Evolutionary conservation across 2,888 invertebrate species (phyloP).

Genomic region (Ischnura elegans): DNA sequence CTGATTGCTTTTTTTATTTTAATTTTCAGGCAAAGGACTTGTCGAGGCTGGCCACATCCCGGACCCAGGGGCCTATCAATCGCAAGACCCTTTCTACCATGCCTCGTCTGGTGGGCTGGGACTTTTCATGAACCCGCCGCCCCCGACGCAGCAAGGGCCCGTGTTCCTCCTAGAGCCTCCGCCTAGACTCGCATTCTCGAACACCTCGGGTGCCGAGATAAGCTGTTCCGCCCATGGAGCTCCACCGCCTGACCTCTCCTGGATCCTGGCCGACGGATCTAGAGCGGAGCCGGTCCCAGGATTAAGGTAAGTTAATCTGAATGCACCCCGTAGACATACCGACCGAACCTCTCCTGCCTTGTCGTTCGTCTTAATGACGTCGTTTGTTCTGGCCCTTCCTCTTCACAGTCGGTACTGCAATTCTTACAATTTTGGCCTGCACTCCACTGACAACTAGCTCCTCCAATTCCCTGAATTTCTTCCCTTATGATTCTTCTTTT

Average conservation of each 20-base stretch:
- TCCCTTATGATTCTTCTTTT: too few relatives aligned
- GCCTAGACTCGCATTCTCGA: constrained; percentile 86
- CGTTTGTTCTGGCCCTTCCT: too few relatives aligned
- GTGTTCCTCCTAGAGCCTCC: constrained; percentile 90
- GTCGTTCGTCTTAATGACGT: too few relatives aligned
- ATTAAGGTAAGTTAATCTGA: constrained; percentile 81
- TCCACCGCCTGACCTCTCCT: constrained; percentile 86
- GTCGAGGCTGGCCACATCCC: neutral
- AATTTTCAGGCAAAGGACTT: neutral
- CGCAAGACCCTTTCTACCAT: constrained; percentile 55
- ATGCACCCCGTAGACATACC: too few relatives aligned
- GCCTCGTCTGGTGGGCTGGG: neutral
- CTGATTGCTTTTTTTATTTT: neutral
- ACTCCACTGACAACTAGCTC: too few relatives aligned
- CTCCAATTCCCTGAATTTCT: too few relatives aligned
- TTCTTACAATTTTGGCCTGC: too few relatives aligned
- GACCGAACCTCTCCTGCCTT: too few relatives aligned
- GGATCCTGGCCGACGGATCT: constrained; percentile 85
- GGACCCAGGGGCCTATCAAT: constrained; percentile 45
- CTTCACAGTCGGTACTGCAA: too few relatives aligned
- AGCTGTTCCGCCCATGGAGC: constrained; percentile 90
- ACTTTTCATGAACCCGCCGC: constrained; percentile 42
- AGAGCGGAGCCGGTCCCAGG: constrained; percentile 86
- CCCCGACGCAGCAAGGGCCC: constrained; percentile 83
- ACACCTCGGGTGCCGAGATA: constrained; percentile 87